Evolutionary conservation across 2,888 invertebrate species (phyloP).

Genomic region (Parnassius apollo): DNA sequence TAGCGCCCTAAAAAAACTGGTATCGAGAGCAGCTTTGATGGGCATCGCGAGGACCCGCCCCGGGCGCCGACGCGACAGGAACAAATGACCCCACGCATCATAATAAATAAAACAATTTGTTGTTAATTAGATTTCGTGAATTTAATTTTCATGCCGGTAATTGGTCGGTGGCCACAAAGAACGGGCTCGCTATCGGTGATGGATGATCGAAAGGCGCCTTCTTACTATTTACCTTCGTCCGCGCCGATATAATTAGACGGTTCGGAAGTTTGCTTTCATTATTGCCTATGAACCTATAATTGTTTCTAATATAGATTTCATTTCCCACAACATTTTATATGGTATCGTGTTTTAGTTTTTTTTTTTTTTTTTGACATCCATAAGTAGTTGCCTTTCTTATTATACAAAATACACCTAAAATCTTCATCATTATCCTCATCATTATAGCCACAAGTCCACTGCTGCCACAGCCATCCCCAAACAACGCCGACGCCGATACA

Average conservation of each 20-base stretch:
- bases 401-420: too few species aligned
- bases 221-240: constrained; percentile 72
- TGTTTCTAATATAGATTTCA: constrained; percentile 74
- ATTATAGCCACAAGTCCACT: too few species aligned
- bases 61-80: constrained; percentile 63
- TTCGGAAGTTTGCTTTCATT: constrained; percentile 77
- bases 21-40: constrained; percentile 39
- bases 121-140: constrained; percentile 82
- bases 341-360: neutral
- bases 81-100: constrained; percentile 80
- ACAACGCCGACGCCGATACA: too few species aligned
- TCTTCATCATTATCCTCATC: too few species aligned
- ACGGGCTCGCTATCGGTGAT: constrained; percentile 73
- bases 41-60: constrained; percentile 73
- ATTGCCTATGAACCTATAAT: constrained; percentile 72
- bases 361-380: neutral
- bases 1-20: constrained; percentile 47
- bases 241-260: constrained; percentile 70
- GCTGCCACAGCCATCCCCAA: too few species aligned
- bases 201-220: constrained; percentile 77
- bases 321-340: constrained; percentile 36
- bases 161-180: constrained; percentile 80
- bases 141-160: constrained; percentile 81
- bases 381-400: neutral
- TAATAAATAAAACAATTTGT: constrained; percentile 82